A percentile compares a stretch with the other conserved stretches of the same genome.
Conservation (phyloP, 2,888 invertebrate species). For the Oligia fasciuncula region DNA sequence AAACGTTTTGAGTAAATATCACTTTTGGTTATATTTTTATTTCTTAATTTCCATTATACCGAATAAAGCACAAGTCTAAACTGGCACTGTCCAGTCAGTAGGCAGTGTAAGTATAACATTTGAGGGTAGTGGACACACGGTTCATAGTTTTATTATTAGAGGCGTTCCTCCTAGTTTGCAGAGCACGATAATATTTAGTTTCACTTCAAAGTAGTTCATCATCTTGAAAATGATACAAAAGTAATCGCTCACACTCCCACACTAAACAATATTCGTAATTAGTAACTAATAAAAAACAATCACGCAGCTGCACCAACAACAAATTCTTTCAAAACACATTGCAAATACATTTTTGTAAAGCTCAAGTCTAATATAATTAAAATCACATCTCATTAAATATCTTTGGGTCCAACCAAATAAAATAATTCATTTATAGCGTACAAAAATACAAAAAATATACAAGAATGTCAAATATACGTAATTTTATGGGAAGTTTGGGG, state of each 20-base stretch:
- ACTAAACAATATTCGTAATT: conserved; percentile 65
- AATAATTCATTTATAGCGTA: conserved; percentile 84
- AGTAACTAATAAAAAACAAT: conserved; percentile 78
- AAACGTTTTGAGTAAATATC: conserved; percentile 57
- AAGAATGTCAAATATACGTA: conserved; percentile 77
- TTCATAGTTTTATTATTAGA: conserved; percentile 23
- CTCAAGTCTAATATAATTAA: conserved; percentile 85
- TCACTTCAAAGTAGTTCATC: conserved; percentile 45
- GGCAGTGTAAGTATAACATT: conserved; percentile 45
- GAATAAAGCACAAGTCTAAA: conserved; percentile 58
- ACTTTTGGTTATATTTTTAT: conserved; percentile 46
- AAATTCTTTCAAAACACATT: conserved; percentile 77
- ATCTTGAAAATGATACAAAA: conserved; percentile 62
- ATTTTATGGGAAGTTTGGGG: conserved; percentile 69
- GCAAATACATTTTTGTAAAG: conserved; percentile 88
- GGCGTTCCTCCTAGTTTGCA: conserved; percentile 40
- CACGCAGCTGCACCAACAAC: conserved; percentile 75
- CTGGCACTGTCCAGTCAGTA: conserved; percentile 50
- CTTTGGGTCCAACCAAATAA: conserved; percentile 89
- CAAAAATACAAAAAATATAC: conserved; percentile 89
- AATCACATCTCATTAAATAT: conserved; percentile 89
- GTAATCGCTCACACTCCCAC: conserved; percentile 58
- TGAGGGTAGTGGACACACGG: conserved; percentile 49
- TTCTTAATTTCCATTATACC: conserved; percentile 39
- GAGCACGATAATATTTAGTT: conserved; percentile 61